Evolutionary conservation across 2,888 invertebrate species (phyloP), one percentile per base, ranked within the genome.

Genomic region (Lepetodrilus schrolli): DNA sequence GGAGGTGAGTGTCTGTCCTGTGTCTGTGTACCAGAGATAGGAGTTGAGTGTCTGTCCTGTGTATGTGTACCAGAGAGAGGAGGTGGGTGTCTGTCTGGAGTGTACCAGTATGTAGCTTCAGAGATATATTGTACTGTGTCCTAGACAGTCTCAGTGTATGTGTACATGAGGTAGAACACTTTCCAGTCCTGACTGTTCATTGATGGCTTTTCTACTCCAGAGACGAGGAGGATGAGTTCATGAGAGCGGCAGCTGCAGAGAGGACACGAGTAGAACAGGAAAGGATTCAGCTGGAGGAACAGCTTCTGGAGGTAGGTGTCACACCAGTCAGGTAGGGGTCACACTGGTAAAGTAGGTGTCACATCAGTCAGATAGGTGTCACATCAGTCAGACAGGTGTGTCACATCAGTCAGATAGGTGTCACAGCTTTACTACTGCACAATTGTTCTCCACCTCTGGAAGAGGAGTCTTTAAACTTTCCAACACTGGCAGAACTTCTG

Each of bases 1-100:
- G 83, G 74, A 87, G 81, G 88, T 87, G 66, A 66, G 82, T 43
- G 17, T n/a, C n/a, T n/a, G n/a, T n/a, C n/a, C n/a, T n/a, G n/a
- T n/a, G n/a, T n/a, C n/a, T n/a, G n/a, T n/a, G n/a, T n/a, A n/a
- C n/a, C 4, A 81, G 78, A 58, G 82, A 84, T 4, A 80, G 83
- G 74, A 87, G 81, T 87, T 87, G 66, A 66, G 82, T 43, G 17
- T n/a, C n/a, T n/a, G n/a, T n/a, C n/a, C n/a, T n/a, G n/a, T n/a
- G n/a, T n/a, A n/a, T n/a, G n/a, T n/a, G n/a, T n/a, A n/a, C n/a
- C 4, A 81, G 78, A 58, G 82, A 84, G 4, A 80, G 83, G 74
- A 87, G 81, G 88, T 87, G 66, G 58, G 82, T 43, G 17, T n/a
- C n/a, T n/a, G n/a, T n/a, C n/a, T n/a, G n/a, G n/a, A n/a, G n/a